Conservation (phyloP, 2,888 invertebrate species). For the Drosophila demipolita region DNA sequence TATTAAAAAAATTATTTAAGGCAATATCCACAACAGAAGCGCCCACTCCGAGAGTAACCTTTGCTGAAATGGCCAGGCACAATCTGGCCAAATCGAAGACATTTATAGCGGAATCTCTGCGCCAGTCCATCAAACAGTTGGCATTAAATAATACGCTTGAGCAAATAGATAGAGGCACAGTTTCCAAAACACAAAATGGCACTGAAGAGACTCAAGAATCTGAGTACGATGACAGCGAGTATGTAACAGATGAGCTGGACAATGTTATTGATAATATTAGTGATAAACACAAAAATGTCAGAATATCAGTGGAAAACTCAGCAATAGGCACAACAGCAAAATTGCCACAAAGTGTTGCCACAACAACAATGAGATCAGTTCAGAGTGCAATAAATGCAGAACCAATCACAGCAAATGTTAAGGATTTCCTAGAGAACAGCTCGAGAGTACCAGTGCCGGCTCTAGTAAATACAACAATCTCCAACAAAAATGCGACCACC, state of each 20-base stretch:
- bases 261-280: conserved; percentile 19
- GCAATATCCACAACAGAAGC: conserved; percentile 50
- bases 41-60: conserved; percentile 32
- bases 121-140: conserved; percentile 57
- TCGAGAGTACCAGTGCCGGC: conserved; percentile 35
- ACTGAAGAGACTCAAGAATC: conserved; percentile 25
- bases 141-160: conserved; percentile 36
- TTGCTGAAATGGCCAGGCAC: conserved; percentile 55
- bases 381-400: conserved; percentile 6
- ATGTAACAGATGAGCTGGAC: conserved; percentile 41
- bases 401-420: conserved; percentile 8
- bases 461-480: conserved; percentile 23
- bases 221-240: conserved; percentile 56
- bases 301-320: neutral
- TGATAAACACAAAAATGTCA: neutral
- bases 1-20: conserved; percentile 51
- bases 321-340: conserved; percentile 1
- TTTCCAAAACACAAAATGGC: neutral
- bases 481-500: neutral
- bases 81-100: conserved; percentile 62
- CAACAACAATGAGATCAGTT: neutral
- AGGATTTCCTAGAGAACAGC: conserved; percentile 34
- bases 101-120: conserved; percentile 54
- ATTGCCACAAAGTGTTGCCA: neutral
- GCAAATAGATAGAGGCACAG: neutral